Conservation (phyloP, 1,140 invertebrate species). For the Philaenus spumarius region DNA sequence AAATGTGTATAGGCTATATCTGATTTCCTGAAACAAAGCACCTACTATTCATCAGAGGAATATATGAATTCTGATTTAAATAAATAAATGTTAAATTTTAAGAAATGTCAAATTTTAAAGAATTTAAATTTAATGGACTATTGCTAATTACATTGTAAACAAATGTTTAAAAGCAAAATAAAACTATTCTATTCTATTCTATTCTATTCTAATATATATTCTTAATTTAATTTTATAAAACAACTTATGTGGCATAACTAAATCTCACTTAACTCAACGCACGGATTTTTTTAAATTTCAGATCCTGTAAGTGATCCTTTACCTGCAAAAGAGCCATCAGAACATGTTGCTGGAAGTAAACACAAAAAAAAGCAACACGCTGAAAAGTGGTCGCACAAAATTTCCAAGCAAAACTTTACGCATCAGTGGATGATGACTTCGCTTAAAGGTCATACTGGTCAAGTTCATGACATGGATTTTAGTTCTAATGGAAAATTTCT, state of each 20-base stretch:
- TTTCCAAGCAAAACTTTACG: slow-evolving; percentile 24
- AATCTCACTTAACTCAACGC: no score
- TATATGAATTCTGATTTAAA: no score
- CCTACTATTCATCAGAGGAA: no score
- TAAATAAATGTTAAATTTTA: no score
- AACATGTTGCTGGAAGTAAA: not conserved
- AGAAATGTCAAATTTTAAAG: no score
- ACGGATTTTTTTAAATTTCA: not conserved
- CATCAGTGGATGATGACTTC: slow-evolving; percentile 59
- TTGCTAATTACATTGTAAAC: no score
- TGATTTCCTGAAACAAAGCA: no score
- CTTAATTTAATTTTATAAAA: not conserved
- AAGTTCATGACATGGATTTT: slow-evolving; percentile 66
- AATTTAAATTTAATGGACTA: no score
- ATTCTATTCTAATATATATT: no score
- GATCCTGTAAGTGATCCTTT: not conserved
- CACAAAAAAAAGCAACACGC: slow-evolving; percentile 21
- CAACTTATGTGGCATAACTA: not conserved
- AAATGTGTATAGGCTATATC: no score
- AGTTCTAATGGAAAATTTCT: slow-evolving; percentile 78
- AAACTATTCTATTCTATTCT: no score
- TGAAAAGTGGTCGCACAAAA: slow-evolving; percentile 19
- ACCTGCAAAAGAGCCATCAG: slow-evolving; percentile 1
- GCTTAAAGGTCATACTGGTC: slow-evolving; percentile 70
- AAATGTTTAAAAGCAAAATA: no score